Evolutionary conservation across 2,113 vertebrate genomes (phyloP).

Genomic region (Nasalis larvatus): DNA sequence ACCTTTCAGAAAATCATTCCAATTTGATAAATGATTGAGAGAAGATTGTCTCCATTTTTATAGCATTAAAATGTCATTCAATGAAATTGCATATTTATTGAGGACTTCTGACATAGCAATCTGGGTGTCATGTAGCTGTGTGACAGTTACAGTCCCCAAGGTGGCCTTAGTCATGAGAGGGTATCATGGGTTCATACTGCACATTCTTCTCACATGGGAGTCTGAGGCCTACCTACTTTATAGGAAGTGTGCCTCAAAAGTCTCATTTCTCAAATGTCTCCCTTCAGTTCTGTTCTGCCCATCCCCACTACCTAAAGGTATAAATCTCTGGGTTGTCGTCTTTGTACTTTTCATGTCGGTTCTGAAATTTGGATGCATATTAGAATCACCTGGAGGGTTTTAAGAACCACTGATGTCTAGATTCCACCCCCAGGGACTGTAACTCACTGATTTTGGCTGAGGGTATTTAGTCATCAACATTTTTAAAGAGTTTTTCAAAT

Average conservation of each 20-base stretch:
- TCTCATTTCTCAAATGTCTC: neutral
- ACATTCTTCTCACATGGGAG: neutral
- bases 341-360: neutral
- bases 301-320: neutral
- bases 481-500: neutral
- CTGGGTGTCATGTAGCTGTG: neutral
- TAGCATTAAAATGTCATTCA: neutral
- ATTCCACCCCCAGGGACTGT: neutral
- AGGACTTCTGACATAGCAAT: neutral
- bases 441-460: neutral
- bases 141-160: no score
- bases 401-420: neutral
- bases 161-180: neutral
- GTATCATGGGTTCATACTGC: neutral
- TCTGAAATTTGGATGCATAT: neutral
- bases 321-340: neutral
- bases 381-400: neutral
- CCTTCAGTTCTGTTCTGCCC: neutral
- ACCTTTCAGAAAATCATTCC: neutral
- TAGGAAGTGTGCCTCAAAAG: neutral
- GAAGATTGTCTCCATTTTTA: neutral
- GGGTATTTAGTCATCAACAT: neutral
- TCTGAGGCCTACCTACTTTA: neutral
- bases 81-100: neutral
- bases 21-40: neutral